Percentiles rank a stretch among this genome's conserved stretches.
phyloP scores from a whole-genome alignment of 64 coral and sea anemone species.

The Orbicella faveolata region DNA sequence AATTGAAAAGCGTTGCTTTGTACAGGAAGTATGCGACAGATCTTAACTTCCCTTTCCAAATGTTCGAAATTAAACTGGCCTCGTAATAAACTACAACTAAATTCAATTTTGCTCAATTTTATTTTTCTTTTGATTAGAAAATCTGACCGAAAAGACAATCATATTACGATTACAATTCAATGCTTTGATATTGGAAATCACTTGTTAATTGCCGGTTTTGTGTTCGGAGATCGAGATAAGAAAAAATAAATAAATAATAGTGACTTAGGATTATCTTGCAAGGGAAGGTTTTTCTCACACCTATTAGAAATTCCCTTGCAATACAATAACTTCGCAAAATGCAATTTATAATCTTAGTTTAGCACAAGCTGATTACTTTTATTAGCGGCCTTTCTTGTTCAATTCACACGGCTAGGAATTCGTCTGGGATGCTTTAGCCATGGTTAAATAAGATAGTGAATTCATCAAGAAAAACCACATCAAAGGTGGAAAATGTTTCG shows the following conservation, averaged over 20 bases:
- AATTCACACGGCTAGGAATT: constrained; percentile 6
- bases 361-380: not conserved
- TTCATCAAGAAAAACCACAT: constrained; percentile 17
- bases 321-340: constrained; percentile 18
- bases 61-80: constrained; percentile 24
- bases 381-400: constrained; percentile 16
- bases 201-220: constrained; percentile 34
- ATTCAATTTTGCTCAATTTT: constrained; percentile 10
- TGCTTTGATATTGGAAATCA: constrained; percentile 29
- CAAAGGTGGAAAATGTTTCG: not conserved
- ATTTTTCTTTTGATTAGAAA: constrained; percentile 20
- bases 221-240: constrained; percentile 12
- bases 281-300: not conserved
- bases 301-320: constrained; percentile 1
- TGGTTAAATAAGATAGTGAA: not conserved
- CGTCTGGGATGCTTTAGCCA: constrained; percentile 6
- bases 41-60: not conserved
- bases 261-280: not conserved
- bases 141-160: constrained; percentile 1
- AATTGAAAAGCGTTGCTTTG: not conserved
- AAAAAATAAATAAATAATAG: not conserved
- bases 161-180: constrained; percentile 19
- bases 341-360: constrained; percentile 9
- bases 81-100: not conserved
- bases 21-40: not conserved